A percentile compares a stretch with the other conserved stretches of the same genome.
Conservation (phyloP, 2,888 invertebrate genomes). For the Trissolcus brochymenae region DNA sequence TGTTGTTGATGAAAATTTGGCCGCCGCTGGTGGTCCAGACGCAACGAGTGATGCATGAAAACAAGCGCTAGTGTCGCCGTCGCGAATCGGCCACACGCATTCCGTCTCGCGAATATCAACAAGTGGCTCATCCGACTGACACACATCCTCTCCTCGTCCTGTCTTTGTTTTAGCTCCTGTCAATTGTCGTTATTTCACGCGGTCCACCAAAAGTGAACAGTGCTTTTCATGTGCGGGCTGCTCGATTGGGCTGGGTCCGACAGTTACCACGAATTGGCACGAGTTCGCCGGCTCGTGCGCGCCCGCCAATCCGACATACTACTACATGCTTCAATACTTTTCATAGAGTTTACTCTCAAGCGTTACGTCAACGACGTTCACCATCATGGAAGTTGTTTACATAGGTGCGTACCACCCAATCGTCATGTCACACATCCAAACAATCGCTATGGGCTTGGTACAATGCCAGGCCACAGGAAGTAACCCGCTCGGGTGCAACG, state of each 20-base stretch:
- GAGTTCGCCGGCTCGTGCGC: constrained; percentile 21
- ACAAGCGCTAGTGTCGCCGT: not conserved
- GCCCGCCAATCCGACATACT: constrained; percentile 7
- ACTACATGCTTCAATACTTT: constrained; percentile 8
- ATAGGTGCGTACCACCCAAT: constrained; percentile 67
- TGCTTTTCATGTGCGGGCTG: too few species aligned
- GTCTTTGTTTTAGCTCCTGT: not conserved
- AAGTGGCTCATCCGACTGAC: constrained; percentile 5
- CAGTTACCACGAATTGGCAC: not conserved
- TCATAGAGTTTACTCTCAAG: constrained; percentile 14
- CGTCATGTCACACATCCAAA: not conserved
- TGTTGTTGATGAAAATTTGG: constrained; percentile 1
- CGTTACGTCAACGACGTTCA: constrained; percentile 55
- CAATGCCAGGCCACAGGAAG: too few species aligned
- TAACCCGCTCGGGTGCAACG: too few species aligned
- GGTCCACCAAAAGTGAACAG: too few species aligned
- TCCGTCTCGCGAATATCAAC: not conserved
- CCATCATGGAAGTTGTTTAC: constrained; percentile 75
- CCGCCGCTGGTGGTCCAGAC: not conserved
- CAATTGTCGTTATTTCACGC: not conserved
- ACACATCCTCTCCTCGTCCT: not conserved
- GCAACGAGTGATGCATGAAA: not conserved
- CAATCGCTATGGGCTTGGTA: not conserved
- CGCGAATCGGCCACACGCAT: too few species aligned
- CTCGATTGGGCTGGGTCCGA: not conserved